Base-by-base conservation (phyloP, 2,888 invertebrate species). In the Drosophila conformis region DNA sequence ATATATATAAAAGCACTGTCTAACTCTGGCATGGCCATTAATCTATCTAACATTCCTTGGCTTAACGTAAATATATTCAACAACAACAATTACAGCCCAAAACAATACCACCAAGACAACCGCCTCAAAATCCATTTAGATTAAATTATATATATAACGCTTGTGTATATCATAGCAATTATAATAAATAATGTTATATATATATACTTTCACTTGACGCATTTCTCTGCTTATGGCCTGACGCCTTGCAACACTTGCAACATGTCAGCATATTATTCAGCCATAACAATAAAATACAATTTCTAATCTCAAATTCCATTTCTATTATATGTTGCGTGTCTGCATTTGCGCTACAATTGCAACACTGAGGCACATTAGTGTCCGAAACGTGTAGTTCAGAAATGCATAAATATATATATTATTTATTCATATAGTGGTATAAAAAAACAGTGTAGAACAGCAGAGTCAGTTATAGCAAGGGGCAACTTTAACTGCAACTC, bases 251-350 rank as follows among this genome's bases (percentile, higher is more conserved):
- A 33, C 35, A 11, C 25, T 33, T 6, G 6, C 35, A 38, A 40
- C 31, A 40, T 60, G 60, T 54, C 69, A 73, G 80, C 66, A 58
- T 61, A 76, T 71, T 67, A 78, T 64, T 38, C 65, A 61, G 62
- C 29, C 72, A 68, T 69, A 69, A 53, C 66, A 73, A 65, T 60
- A 51, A 70, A 82, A 81, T 81, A 73, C 68, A 78, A 78, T 83
- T 79, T 83, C 69, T 69, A 81, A 79, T 77, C 77, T 77, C 68
- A 64, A 80, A 71, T 84, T 76, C 73, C 72, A 78, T 80, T 80
- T 78, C 61, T 42, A 76, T 73, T 75, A 76, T 74, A 46, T 46
- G 46, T 80, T 78, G 78, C 79, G 69, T 76, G 76, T 66, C 54
- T 63, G 67, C 49, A 21, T 52, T n/a, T 81, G 46, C 74, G 53